phyloP scores from a whole-genome alignment of 2,888 invertebrate species.

The Plebejus anna region DNA sequence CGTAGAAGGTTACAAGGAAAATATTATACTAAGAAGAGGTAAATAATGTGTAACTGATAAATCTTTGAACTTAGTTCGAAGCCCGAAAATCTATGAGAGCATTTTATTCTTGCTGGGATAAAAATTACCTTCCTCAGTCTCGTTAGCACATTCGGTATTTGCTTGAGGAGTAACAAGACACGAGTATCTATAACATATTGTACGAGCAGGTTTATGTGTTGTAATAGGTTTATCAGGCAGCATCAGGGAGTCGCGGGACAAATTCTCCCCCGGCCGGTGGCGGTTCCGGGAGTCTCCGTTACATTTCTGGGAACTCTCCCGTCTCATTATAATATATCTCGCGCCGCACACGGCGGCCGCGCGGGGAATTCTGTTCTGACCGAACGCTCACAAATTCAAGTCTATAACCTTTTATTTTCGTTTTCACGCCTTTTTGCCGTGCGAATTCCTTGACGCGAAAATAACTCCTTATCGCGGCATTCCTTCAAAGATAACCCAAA shows the following conservation, averaged over 20 bases:
- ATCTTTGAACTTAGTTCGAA: neutral
- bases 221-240: conserved; percentile 33
- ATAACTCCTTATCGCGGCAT: conserved; percentile 78
- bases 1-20: neutral
- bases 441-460: conserved; percentile 75
- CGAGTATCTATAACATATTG: neutral
- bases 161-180: neutral
- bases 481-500: conserved; percentile 73
- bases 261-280: conserved; percentile 33
- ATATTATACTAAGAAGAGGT: neutral
- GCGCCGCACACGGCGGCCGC: conserved; percentile 80
- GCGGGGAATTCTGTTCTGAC: conserved; percentile 77
- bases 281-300: conserved; percentile 67
- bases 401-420: conserved; percentile 76
- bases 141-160: too few species aligned
- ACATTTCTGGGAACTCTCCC: conserved; percentile 66
- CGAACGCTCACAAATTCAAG: conserved; percentile 79
- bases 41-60: neutral
- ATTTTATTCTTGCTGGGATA: neutral
- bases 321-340: conserved; percentile 76
- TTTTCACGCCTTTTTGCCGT: conserved; percentile 79
- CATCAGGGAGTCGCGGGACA: conserved; percentile 26
- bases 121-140: neutral
- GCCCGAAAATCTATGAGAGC: neutral
- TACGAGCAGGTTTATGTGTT: neutral